Evolutionary conservation across 1,140 invertebrate genomes (phyloP), one percentile per base, ranked within the genome.

Genomic region (Rhopalosiphum maidis): DNA sequence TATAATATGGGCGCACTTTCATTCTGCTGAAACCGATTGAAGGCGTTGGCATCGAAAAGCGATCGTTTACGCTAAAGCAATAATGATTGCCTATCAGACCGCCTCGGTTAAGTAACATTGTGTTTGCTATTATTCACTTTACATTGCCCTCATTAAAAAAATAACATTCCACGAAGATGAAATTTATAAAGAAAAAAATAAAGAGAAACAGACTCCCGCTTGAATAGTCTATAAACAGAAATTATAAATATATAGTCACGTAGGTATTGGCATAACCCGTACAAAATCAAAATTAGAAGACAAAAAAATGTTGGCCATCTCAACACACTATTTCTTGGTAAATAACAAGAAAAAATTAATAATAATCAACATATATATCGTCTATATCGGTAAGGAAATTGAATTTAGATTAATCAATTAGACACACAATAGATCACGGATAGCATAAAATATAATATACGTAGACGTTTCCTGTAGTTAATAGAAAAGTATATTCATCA

Each of bases 71-170:
- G 30, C 22, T 7, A n/a, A n/a, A 48, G 86, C 23, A 35, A 89
- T 89, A 54, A 23, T 89, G 25, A 30, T 89, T 89, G 87, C 87
- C 87, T 54, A 54, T 54, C 87, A 54, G n/a, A 54, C 46, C 87
- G 87, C 48, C 48, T 89, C 22, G 48, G 21, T 89, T 37, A 37
- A 6, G 30, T 86, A 86, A 46, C 43, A 86, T 30, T 46, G 23
- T 46, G 4, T 37, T 30, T 43, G 23, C 9, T 86, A 86, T 46
- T 86, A 43, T 25, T 86, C 30, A 86, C 22, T 86, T 86, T 37
- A 23, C 35, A 41, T 25, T 86, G 83, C 2, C 83, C 83, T 86
- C 37, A 30, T 86, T 86, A 43, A 43, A 85, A 41, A 86, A 25
- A 86, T 15, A 43, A 43, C 37, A 86, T 43, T n/a, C 15, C 85